These are phyloP conservation scores for Rhyzopertha dominica DNA, from an alignment of 1,140 invertebrate genomes.

Conservation along the genomic window DNA sequence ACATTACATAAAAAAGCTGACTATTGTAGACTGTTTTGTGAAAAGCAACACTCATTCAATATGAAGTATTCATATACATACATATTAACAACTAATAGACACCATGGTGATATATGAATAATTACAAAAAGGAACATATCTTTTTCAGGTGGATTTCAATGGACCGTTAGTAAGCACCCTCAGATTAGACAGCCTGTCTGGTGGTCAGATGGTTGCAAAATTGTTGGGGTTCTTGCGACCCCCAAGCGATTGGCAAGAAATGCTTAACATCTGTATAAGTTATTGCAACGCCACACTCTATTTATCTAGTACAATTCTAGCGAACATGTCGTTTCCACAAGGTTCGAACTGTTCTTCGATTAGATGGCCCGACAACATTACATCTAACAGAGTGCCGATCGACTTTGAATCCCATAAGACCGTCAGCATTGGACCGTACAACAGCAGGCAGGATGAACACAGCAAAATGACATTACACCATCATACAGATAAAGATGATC, in stretches of 20 bases:
- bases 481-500: slow-evolving; percentile 65
- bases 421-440: slow-evolving; percentile 48
- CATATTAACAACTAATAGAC: too few species aligned
- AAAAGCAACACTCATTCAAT: too few species aligned
- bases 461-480: slow-evolving; percentile 77
- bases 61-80: too few species aligned
- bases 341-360: slow-evolving; percentile 60
- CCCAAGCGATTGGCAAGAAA: slow-evolving; percentile 65
- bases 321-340: slow-evolving; percentile 63
- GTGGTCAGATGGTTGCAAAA: slow-evolving; percentile 67
- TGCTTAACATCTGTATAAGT: slow-evolving; percentile 68
- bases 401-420: slow-evolving; percentile 65
- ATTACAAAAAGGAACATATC: too few species aligned
- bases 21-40: too few species aligned
- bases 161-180: slow-evolving; percentile 56
- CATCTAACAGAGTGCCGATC: slow-evolving; percentile 57
- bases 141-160: slow-evolving; percentile 60
- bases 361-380: slow-evolving; percentile 52
- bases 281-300: slow-evolving; percentile 59
- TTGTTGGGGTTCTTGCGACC: slow-evolving; percentile 77
- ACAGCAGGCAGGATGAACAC: slow-evolving; percentile 58
- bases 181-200: slow-evolving; percentile 60
- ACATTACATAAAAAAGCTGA: too few species aligned
- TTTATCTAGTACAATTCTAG: slow-evolving; percentile 50
- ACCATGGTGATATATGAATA: too few species aligned